A percentile compares a stretch with the other conserved stretches of the same genome.
Conservation (phyloP, 2,113 vertebrate genomes). For the Scomber scombrus region DNA sequence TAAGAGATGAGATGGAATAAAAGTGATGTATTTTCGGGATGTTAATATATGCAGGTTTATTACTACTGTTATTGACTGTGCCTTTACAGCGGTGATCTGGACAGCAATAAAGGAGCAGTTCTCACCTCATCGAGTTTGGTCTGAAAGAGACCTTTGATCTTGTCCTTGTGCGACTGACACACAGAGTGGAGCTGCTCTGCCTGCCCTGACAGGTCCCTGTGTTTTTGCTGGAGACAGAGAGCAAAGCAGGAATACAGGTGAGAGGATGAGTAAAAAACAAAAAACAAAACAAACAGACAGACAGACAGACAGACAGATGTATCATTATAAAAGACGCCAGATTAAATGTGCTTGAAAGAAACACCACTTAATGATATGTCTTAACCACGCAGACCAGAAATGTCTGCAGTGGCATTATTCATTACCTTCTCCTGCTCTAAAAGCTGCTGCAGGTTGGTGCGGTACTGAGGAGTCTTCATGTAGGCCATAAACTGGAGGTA, state of each 20-base stretch:
- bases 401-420: background rate
- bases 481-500: conserved; percentile 97
- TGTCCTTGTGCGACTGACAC: conserved; percentile 95
- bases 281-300: background rate
- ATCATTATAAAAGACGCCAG: background rate
- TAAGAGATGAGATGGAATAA: background rate
- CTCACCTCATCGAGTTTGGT: conserved; percentile 96
- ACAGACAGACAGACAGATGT: background rate
- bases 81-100: background rate
- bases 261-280: background rate
- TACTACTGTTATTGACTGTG: background rate
- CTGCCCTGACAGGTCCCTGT: conserved; percentile 90
- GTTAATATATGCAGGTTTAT: background rate
- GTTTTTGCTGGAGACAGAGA: conserved; percentile 87
- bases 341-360: background rate
- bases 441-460: conserved; percentile 92
- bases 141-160: conserved; percentile 94
- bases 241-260: background rate
- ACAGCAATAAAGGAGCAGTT: background rate
- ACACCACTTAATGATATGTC: background rate
- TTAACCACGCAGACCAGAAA: background rate
- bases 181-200: conserved; percentile 93
- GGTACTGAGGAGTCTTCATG: conserved; percentile 97
- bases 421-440: conserved; percentile 96
- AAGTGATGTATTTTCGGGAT: background rate